A percentile compares a stretch with the other conserved stretches of the same genome.
phyloP scores from a whole-genome alignment of 2,113 vertebrate species.

The Oenanthe oenanthe region DNA sequence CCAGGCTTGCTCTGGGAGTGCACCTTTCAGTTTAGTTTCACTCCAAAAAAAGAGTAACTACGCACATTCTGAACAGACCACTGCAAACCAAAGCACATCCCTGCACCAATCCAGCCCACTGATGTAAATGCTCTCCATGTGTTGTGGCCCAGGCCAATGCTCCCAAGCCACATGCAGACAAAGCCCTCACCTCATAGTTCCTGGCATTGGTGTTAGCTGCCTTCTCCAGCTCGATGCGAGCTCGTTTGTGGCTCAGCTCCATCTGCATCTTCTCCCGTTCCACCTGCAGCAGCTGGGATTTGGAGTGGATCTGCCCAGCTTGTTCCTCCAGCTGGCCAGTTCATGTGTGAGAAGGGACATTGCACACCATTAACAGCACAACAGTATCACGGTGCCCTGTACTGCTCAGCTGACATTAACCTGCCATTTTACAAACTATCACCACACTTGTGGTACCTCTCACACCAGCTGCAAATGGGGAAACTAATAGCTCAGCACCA shows the following conservation, averaged over 20 bases:
- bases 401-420: neutral
- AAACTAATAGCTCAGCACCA: neutral
- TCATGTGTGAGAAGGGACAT: neutral
- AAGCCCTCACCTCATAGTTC: conserved; percentile 83
- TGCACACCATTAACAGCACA: neutral
- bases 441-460: neutral
- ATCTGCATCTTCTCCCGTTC: conserved; percentile 95
- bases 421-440: neutral
- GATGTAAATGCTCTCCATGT: accelerated
- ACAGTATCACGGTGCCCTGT: accelerated
- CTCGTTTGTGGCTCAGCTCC: conserved; percentile 94
- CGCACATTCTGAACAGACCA: neutral
- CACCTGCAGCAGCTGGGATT: conserved; percentile 85
- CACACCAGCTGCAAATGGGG: neutral
- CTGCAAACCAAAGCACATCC: neutral
- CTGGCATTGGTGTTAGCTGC: conserved; percentile 83
- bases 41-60: neutral
- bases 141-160: accelerated
- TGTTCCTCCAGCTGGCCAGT: conserved; percentile 84
- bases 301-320: conserved; percentile 85
- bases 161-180: neutral
- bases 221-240: conserved; percentile 92
- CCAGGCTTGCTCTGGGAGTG: neutral
- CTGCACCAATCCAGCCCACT: neutral
- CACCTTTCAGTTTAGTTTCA: neutral